These are phyloP conservation scores for Stenodera caucasica DNA, from an alignment of 2,888 invertebrate genomes.

Conservation along the genomic window DNA sequence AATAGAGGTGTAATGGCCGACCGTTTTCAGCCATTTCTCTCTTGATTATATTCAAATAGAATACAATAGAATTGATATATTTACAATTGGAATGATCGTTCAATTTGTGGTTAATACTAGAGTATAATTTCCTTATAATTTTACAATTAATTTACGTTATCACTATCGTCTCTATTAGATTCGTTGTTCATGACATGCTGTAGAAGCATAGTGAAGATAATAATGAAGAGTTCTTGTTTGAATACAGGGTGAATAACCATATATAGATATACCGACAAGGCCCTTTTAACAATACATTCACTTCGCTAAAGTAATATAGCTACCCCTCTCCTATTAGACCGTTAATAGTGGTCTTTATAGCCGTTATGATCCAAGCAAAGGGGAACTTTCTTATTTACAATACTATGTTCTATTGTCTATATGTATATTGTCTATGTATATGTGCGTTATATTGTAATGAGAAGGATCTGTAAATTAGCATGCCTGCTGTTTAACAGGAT, in stretches of 20 bases:
- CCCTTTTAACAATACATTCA: constrained; percentile 45
- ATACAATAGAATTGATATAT: neutral
- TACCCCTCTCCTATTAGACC: constrained; percentile 50
- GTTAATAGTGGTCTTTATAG: constrained; percentile 53
- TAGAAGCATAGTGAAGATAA: neutral
- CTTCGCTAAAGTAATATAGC: constrained; percentile 47
- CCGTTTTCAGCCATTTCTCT: neutral
- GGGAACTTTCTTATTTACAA: constrained; percentile 48
- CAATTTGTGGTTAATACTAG: neutral
- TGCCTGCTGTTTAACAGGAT: constrained; percentile 31
- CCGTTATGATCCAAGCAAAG: constrained; percentile 38
- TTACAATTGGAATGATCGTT: neutral
- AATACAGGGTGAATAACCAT: constrained; percentile 15
- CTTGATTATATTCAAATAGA: neutral
- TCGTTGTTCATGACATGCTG: neutral
- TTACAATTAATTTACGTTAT: neutral
- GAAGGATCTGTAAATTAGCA: constrained; percentile 47
- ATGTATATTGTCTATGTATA: too few relatives aligned
- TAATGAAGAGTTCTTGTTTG: constrained; percentile 4
- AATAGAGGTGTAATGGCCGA: neutral
- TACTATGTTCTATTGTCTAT: neutral
- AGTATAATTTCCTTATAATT: neutral
- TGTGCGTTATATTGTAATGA: neutral
- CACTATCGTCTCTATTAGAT: neutral
- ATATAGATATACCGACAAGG: constrained; percentile 42